Percentiles rank a stretch among this genome's conserved stretches.
phyloP scores from a whole-genome alignment of 2,797 vertebrate species.

The Mormyrus proboscirostris region DNA sequence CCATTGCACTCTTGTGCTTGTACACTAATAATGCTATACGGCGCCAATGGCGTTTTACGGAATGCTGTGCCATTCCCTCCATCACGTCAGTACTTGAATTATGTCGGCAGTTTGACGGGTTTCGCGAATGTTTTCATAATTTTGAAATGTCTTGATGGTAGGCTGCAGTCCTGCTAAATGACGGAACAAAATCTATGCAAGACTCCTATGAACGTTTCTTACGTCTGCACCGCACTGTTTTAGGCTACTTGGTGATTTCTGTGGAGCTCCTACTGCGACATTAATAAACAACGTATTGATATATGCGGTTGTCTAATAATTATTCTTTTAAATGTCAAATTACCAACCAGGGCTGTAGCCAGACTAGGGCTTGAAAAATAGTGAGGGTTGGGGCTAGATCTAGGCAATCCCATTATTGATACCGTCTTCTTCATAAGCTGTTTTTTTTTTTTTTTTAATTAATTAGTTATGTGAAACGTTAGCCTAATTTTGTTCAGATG shows the following conservation, averaged over 20 bases:
- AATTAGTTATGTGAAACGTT: neutral
- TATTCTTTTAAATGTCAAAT: neutral
- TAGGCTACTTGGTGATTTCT: neutral
- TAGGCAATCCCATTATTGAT: neutral
- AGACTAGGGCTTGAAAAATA: neutral
- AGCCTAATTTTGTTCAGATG: neutral
- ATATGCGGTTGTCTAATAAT: neutral
- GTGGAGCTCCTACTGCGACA: neutral
- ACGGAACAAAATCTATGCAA: neutral
- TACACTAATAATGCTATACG: neutral
- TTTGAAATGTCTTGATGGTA: neutral
- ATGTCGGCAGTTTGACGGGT: neutral
- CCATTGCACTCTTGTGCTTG: neutral
- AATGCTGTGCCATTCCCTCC: neutral
- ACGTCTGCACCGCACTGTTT: neutral
- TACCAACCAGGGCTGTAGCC: neutral
- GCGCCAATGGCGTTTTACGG: neutral
- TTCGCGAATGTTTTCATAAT: neutral
- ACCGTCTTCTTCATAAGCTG: neutral
- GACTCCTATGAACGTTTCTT: neutral
- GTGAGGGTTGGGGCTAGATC: neutral
- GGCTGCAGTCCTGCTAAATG: neutral
- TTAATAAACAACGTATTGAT: neutral
- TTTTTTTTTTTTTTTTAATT: neutral
- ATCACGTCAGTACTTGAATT: neutral